phyloP scores from a whole-genome alignment of 2,113 vertebrate genomes.

The Nothoprocta perdicaria region DNA sequence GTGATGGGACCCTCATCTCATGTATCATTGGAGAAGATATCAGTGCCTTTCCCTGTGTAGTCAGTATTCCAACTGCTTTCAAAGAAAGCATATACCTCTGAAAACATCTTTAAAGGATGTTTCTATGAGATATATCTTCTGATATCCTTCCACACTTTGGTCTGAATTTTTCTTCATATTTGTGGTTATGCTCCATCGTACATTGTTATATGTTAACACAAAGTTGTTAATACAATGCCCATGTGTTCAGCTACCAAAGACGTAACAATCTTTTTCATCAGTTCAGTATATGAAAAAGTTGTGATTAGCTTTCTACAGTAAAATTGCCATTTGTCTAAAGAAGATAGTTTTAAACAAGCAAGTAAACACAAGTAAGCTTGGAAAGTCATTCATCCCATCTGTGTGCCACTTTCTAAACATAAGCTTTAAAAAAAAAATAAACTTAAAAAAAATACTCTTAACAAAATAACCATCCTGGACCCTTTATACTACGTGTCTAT shows the following conservation, averaged over 20 bases:
- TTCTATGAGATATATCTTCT: neutral
- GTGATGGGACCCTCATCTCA: neutral
- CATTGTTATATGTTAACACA: neutral
- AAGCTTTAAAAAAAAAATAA: neutral
- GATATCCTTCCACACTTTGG: neutral
- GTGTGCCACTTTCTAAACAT: neutral
- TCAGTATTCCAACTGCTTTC: neutral
- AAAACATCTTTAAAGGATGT: neutral
- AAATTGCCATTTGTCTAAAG: neutral
- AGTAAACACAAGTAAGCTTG: neutral
- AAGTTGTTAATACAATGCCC: neutral
- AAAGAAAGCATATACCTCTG: neutral
- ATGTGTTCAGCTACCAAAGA: neutral
- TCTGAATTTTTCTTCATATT: neutral
- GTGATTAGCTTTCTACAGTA: neutral
- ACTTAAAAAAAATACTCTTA: neutral
- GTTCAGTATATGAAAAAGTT: neutral
- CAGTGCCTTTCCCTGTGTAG: neutral
- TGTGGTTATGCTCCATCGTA: neutral
- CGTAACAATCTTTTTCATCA: neutral
- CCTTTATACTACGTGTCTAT: neutral
- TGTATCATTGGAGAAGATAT: neutral
- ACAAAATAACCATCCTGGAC: neutral
- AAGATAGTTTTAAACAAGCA: neutral
- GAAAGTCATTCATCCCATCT: neutral